Evolutionary conservation across 2,113 vertebrate species (phyloP).

Genomic region (Platysternon megacephalum): DNA sequence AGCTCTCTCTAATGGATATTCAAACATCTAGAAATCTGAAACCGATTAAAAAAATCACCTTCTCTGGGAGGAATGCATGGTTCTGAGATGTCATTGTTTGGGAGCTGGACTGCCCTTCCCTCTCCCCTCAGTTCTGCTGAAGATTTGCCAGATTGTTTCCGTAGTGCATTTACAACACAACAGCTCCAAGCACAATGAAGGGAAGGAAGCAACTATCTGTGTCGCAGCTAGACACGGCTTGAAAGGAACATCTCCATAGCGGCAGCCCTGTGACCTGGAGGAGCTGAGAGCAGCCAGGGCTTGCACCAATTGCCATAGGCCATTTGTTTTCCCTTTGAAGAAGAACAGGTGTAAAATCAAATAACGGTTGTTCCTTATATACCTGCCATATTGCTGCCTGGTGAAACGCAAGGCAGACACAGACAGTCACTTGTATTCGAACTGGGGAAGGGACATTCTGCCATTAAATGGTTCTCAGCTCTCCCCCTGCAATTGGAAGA

Average conservation of each 20-base stretch:
- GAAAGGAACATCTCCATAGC: neutral
- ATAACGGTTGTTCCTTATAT: neutral
- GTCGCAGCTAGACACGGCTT: fast-evolving
- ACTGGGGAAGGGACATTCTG: neutral
- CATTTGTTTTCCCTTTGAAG: neutral
- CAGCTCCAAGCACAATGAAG: neutral
- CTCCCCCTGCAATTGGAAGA: neutral
- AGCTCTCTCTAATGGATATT: neutral
- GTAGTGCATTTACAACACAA: neutral
- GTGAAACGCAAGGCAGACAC: neutral
- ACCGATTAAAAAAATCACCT: neutral
- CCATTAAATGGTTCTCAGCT: neutral
- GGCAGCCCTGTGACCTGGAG: fast-evolving
- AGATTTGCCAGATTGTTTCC: neutral
- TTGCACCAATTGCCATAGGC: neutral
- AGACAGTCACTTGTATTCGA: neutral
- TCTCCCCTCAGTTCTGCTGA: fast-evolving
- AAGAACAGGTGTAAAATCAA: neutral
- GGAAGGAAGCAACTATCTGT: neutral
- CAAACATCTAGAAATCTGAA: neutral
- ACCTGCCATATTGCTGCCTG: neutral
- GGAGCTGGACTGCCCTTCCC: neutral
- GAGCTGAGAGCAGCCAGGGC: neutral
- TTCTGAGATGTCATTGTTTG: neutral
- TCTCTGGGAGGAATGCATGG: neutral